Base-by-base conservation (phyloP, 2,113 vertebrate genomes). In the Psephotus haematonotus region DNA sequence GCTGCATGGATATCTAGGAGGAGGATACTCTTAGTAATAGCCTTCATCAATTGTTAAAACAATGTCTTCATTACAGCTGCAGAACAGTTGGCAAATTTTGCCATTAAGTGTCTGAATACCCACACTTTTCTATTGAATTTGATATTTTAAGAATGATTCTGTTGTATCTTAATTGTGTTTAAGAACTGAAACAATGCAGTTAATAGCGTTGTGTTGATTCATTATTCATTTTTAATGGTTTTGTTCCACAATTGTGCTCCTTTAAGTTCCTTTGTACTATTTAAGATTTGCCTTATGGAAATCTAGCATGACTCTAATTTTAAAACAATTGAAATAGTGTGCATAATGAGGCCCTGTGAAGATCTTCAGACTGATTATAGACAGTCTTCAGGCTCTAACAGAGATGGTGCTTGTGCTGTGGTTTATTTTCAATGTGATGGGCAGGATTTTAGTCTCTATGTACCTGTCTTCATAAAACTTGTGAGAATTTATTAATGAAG, bases 91-190 rank as follows among this genome's bases (percentile, higher is more conserved):
- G 59, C 50, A 85, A 85, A 79, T 75, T 89, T 93, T 89, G 47
- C 59, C 28, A 27, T 89, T 86, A 75, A 86, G n/a, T 49, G 13
- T 76, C 46, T 76, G 62, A 91, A 93, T 63, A 52, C 47, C 50
- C 57, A 76, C 44, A 31, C 29, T 87, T 75, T 93, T 71, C 50
- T 64, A 49, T 29, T 70, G 44, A 43, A 60, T 69, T 94, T 82
- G 35, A 19, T 78, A 50, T 87, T 86, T 87, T 81, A 49, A 77
- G 67, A 82, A 72, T 70, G 49, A 71, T 76, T 80, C 82, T 93
- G 55, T 89, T 87, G 47, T 53, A n/a, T 89, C 29, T 67, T 74
- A 89, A n/a, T 76, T 91, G 86, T 93, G 77, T 72, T 75, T 86
- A 90, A 91, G 88, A 85, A 85, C 28, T 55, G 80, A 65, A 82